Evolutionary conservation across 2,113 vertebrate species (phyloP).

Genomic region (Lota lota): DNA sequence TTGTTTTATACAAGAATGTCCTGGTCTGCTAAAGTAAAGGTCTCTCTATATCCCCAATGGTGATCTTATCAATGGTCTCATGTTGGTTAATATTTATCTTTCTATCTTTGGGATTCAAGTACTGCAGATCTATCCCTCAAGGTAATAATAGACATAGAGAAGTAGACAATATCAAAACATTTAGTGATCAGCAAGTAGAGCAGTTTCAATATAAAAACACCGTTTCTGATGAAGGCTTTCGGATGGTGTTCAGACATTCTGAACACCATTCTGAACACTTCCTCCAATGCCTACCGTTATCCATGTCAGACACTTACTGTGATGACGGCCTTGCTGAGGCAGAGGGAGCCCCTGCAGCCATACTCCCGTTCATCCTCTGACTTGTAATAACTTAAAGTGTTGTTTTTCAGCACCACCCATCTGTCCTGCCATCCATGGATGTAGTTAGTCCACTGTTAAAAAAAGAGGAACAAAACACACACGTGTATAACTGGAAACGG

Average conservation of each 20-base stretch:
- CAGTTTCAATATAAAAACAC: background rate
- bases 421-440: constrained; percentile 99
- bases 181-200: background rate
- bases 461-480: background rate
- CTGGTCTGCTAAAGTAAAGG: constrained; percentile 11
- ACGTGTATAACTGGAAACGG: too few species aligned
- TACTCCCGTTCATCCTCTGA: constrained; percentile 94
- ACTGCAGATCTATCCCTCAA: constrained; percentile 16
- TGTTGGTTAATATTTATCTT: constrained; percentile 51
- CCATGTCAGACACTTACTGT: constrained; percentile 77
- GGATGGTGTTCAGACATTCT: background rate
- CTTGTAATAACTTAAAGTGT: constrained; percentile 95
- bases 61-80: constrained; percentile 27
- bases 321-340: constrained; percentile 95
- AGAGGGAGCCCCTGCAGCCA: constrained; percentile 94
- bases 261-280: background rate
- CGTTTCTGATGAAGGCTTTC: too few species aligned
- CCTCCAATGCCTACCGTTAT: background rate
- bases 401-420: constrained; percentile 94
- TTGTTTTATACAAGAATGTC: background rate
- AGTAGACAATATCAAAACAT: constrained; percentile 12
- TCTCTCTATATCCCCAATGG: constrained; percentile 6
- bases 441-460: constrained; percentile 95
- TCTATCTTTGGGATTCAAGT: constrained; percentile 17
- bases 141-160: background rate